Conservation (phyloP, 1,140 invertebrate genomes). For the Mamestra configurata region DNA sequence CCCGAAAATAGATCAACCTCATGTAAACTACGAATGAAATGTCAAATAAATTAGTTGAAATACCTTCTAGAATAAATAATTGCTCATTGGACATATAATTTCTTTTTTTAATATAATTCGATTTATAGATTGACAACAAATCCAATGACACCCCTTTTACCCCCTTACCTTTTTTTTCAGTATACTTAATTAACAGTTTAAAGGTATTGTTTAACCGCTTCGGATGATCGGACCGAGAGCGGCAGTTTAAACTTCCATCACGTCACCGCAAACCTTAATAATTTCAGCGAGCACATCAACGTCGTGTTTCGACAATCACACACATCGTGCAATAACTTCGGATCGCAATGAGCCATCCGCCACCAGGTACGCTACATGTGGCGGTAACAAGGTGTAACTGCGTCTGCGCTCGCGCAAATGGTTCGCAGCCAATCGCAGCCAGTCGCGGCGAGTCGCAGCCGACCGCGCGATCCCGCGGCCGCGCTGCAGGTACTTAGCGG, state of each 20-base stretch:
- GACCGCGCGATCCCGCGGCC: slow-evolving; percentile 20
- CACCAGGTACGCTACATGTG: slow-evolving; percentile 54
- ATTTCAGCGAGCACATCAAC: background rate
- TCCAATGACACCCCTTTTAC: too few species aligned
- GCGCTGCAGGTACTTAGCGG: slow-evolving; percentile 41
- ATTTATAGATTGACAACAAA: too few species aligned
- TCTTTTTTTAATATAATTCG: too few species aligned
- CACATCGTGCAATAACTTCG: slow-evolving; percentile 27
- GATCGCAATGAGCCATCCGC: slow-evolving; percentile 40
- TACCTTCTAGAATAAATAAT: too few species aligned
- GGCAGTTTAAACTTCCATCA: background rate
- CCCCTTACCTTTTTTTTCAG: too few species aligned
- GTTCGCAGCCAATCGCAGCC: slow-evolving; percentile 59
- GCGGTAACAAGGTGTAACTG: slow-evolving; percentile 60
- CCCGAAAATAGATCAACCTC: background rate
- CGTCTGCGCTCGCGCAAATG: slow-evolving; percentile 50
- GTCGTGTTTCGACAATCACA: background rate
- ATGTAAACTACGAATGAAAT: background rate
- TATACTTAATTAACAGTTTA: too few species aligned
- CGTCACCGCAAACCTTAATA: background rate
- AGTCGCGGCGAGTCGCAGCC: slow-evolving; percentile 51
- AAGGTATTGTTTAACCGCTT: too few species aligned
- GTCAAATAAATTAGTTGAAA: background rate
- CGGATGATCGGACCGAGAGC: too few species aligned
- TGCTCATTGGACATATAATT: too few species aligned